Evolutionary conservation across 1,140 invertebrate genomes (phyloP).

Genomic region (Phymastichus coffea): DNA sequence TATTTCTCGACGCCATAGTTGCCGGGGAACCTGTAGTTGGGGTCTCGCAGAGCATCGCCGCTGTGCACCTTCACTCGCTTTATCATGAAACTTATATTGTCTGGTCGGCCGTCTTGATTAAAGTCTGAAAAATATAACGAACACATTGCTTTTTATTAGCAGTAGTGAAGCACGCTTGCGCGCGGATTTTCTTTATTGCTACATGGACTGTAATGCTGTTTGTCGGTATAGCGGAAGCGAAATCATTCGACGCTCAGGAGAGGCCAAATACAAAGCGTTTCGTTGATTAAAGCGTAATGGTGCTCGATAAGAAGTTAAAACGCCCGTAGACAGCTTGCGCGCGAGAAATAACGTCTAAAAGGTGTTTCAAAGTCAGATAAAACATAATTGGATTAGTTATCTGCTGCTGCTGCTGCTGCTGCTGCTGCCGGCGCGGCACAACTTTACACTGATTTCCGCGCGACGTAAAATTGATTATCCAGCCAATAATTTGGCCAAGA

Average conservation of each 20-base stretch:
- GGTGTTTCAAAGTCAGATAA: too few species aligned
- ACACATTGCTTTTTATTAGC: conserved; percentile 26
- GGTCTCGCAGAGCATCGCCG: conserved; percentile 76
- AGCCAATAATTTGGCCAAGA: neutral
- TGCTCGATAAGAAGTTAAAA: too few species aligned
- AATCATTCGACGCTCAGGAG: neutral
- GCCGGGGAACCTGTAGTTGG: conserved; percentile 84
- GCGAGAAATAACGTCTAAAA: too few species aligned
- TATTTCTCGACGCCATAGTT: conserved; percentile 95
- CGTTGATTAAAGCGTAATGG: too few species aligned
- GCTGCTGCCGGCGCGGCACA: too few species aligned
- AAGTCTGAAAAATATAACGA: conserved; percentile 73
- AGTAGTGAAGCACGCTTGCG: too few species aligned
- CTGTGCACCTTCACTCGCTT: conserved; percentile 94
- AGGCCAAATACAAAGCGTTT: neutral
- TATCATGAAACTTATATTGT: conserved; percentile 95
- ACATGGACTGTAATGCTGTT: neutral
- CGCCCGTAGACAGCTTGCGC: too few species aligned
- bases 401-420: too few species aligned
- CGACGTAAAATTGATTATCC: too few species aligned
- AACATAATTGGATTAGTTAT: too few species aligned
- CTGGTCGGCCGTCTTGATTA: conserved; percentile 85
- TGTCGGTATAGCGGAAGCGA: neutral
- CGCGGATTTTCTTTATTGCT: too few species aligned
- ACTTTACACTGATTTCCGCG: too few species aligned